Percentiles rank a stretch among this genome's conserved stretches.
These are phyloP conservation scores for Halichoerus grypus DNA, from an alignment of 2,113 vertebrate species.

Conservation along the genomic window DNA sequence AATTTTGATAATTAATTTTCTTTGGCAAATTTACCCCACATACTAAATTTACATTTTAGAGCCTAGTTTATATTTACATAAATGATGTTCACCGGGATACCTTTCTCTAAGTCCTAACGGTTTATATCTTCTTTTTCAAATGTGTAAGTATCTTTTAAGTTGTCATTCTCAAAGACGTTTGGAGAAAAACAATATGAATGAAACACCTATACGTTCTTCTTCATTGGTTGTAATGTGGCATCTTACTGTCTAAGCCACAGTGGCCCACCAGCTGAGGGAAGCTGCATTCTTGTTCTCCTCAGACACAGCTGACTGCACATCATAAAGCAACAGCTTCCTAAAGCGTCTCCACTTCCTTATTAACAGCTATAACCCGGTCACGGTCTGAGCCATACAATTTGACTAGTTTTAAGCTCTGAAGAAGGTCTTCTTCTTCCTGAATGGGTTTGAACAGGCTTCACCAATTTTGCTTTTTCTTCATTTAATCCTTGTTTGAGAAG, in stretches of 20 bases:
- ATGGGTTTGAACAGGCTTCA: conserved; percentile 90
- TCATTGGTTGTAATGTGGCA: conserved; percentile 92
- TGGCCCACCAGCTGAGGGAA: conserved; percentile 91
- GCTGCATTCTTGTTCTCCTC: conserved; percentile 88
- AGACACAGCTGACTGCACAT: conserved; percentile 89
- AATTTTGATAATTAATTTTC: neutral
- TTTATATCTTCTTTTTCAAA: conserved; percentile 8
- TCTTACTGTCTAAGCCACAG: conserved; percentile 90
- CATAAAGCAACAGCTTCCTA: conserved; percentile 90
- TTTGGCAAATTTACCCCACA: conserved; percentile 44
- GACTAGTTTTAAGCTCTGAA: conserved; percentile 94
- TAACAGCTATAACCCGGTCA: conserved; percentile 90
- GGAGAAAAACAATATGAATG: neutral
- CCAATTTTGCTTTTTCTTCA: conserved; percentile 86
- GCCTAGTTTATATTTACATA: neutral
- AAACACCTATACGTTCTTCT: conserved; percentile 90
- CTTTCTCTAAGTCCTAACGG: neutral
- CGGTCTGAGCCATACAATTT: conserved; percentile 96
- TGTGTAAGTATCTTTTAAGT: conserved; percentile 12
- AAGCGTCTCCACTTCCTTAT: conserved; percentile 93
- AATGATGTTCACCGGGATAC: neutral
- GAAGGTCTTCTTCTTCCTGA: conserved; percentile 91
- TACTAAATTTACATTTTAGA: conserved; percentile 20
- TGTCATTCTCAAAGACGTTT: conserved; percentile 27
- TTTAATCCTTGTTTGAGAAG: conserved; percentile 63